These are phyloP conservation scores for Dasyprocta punctata DNA, from an alignment of 2,113 vertebrate species.

Conservation along the genomic window DNA sequence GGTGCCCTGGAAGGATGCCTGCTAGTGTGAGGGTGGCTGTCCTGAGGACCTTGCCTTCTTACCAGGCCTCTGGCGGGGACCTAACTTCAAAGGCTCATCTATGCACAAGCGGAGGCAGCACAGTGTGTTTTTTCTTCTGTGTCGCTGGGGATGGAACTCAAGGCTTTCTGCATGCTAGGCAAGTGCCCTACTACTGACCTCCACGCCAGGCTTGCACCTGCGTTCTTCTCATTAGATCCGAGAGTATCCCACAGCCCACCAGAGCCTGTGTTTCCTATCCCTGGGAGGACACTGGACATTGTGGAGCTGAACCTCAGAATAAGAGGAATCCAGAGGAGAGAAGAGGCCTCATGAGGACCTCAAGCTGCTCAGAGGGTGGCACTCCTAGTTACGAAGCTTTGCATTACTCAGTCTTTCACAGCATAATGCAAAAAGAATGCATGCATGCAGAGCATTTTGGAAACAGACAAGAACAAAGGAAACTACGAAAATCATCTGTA, in stretches of 20 bases:
- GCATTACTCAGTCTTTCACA: not conserved
- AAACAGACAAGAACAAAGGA: not conserved
- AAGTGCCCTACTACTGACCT: not conserved
- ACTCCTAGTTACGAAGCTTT: not conserved
- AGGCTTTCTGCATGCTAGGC: not conserved
- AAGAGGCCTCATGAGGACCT: not conserved
- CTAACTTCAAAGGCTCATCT: constrained; percentile 11
- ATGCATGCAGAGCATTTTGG: not conserved
- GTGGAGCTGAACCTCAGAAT: not conserved
- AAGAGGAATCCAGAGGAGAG: not conserved
- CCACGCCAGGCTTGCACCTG: not conserved
- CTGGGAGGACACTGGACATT: not conserved
- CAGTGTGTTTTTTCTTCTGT: not conserved
- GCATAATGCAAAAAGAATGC: not conserved
- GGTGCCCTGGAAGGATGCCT: not conserved
- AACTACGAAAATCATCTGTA: not conserved
- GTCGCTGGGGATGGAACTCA: not conserved
- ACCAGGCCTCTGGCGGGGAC: not conserved
- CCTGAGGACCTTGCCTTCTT: not conserved
- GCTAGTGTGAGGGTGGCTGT: not conserved
- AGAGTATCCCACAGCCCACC: not conserved
- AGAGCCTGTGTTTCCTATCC: not conserved
- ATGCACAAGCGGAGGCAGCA: not conserved
- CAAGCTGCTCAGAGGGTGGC: not conserved
- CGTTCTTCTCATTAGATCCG: not conserved